Base-by-base conservation (phyloP, 1,140 invertebrate species). In the Drosophila mauritiana region DNA sequence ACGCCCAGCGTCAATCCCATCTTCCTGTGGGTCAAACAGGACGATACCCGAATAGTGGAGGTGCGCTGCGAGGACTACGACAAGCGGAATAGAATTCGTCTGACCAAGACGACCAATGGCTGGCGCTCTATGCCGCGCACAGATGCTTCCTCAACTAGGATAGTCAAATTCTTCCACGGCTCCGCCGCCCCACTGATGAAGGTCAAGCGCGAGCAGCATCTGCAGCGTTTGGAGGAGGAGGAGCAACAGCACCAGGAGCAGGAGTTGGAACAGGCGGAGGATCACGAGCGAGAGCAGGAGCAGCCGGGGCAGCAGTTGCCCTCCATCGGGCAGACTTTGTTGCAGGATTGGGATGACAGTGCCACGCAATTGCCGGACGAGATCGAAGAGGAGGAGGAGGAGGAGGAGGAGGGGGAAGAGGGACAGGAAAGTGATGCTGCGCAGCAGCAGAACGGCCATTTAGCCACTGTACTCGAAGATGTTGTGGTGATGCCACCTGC, bases 11-110 rank as follows among this genome's bases (percentile, higher is more conserved):
- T 96, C 7, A 96, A 95, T 90, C 96, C 96, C 52, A 96, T 97
- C 59, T 97, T 97, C 92, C 93, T 97, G 57, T 97, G 96, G 96
- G 95, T 96, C 42, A 95, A 95, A 78, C 96, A 96, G 91, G 94
- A 94, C 70, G 95, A 96, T 85, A 96, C 95, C 58, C 94, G 94
- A 85, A 96, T 97, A 81, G 94, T 96, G 83, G 95, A 96, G 92
- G 96, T 97, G 72, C 94, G 95, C 89, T 97, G 96, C 93, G 96
- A 97, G 92, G 96, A 97, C 90, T 97, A 97, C 93, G 96, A 97
- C 92, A 95, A 96, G 84, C 93, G 96, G 40, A 97, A 97, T 93
- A 95, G 96, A 12, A 96, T 97, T 67, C 95, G 96, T 70, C 92
- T 97, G 78, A 96, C 95, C 52, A 96, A 96, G 85, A 97, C 96